phyloP scores from a whole-genome alignment of 2,888 invertebrate genomes.

The Cepaea hortensis region DNA sequence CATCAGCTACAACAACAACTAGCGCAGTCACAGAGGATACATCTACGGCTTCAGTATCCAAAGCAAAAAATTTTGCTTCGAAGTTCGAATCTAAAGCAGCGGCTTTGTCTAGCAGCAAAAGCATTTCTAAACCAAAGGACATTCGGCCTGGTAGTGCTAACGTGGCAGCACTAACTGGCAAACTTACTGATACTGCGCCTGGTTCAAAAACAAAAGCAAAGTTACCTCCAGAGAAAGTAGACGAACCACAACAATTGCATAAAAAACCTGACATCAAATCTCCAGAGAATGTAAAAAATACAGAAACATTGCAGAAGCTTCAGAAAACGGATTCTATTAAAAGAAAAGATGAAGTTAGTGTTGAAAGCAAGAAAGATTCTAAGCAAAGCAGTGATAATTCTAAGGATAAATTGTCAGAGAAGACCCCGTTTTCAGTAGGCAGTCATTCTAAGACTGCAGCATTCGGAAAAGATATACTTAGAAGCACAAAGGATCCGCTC shows the following conservation, averaged over 20 bases:
- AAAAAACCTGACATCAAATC: constrained; percentile 16
- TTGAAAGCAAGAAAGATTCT: not conserved
- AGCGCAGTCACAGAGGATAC: not conserved
- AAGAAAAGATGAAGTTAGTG: not conserved
- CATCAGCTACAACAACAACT: not conserved
- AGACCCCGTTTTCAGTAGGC: not conserved
- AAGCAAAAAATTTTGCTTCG: constrained; percentile 38
- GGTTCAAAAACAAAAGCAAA: constrained; percentile 23
- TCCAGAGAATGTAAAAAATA: not conserved
- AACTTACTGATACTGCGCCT: not conserved
- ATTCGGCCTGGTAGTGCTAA: constrained; percentile 7
- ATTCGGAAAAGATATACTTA: constrained; percentile 39
- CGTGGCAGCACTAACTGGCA: constrained; percentile 18
- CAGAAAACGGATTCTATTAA: not conserved
- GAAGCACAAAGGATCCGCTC: constrained; percentile 19
- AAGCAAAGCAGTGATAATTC: not conserved
- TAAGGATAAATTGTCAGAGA: constrained; percentile 10
- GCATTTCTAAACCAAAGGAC: constrained; percentile 3
- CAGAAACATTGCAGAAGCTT: not conserved
- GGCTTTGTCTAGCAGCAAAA: not conserved
- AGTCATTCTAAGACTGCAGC: constrained; percentile 16
- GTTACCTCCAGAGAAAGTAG: not conserved
- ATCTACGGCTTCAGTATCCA: not conserved
- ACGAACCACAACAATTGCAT: not conserved
- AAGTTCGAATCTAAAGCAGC: constrained; percentile 38